Base-by-base conservation (phyloP, 2,888 invertebrate genomes). In the Pelosia muscerda region DNA sequence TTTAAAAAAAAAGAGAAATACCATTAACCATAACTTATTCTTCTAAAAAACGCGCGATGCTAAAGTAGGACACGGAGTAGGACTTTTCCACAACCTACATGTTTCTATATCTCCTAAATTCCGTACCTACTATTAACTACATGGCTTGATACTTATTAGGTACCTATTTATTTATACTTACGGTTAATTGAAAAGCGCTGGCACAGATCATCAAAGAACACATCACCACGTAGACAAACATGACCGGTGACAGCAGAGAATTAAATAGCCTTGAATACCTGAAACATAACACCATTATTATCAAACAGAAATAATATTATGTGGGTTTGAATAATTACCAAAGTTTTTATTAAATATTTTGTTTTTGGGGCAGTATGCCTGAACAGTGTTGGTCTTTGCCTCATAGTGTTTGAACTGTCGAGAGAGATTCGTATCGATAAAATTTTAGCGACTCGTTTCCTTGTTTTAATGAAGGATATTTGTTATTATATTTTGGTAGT, bases 171-270 rank as follows among this genome's bases (percentile, higher is more conserved):
- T n/a, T n/a, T n/a, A 6, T 60, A 83, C 90, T 86, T 81, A 93
- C 94, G 15, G 92, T 90, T 2, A 94, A 78, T 77, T 93, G 92
- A 75, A 86, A 92, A 10, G 91, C 91, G 75, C 92, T 93, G 0
- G 92, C 89, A 76, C 93, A 93, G 26, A 94, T 84, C 90, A 91
- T 86, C 34, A 93, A 69, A 0, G 93, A 91, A 72, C 92, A 92
- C 82, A 93, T 88, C 1, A 92, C 84, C 28, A 93, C 85, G 76
- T 94, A 94, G 22, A 92, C 74, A 72, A 94, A 93, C 92, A 94
- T 92, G 3, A 93, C 91, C 0, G 94, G 94, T 2, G 94, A 93
- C 6, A 93, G 73, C 66, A 93, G 71, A 0, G 92, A 92, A 77
- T 93, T 90, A 71, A 93, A 90, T 63, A 92, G 75, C 76, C 86